Evolutionary conservation across 1,140 invertebrate species (phyloP), one percentile per base, ranked within the genome.

Genomic region (Ectropis grisescens): DNA sequence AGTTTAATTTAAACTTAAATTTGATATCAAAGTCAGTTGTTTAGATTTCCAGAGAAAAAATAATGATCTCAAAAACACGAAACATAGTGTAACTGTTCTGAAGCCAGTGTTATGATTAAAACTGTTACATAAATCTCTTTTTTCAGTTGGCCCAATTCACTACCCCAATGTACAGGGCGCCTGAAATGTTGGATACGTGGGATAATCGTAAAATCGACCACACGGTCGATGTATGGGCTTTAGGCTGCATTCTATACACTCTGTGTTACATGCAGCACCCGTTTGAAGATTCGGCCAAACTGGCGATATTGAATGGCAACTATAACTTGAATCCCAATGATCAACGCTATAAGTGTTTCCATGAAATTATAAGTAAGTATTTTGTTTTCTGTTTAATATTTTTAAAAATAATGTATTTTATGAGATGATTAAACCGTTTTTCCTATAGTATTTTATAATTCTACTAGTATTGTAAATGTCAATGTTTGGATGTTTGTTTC

Each of bases 141-240:
- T 71, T 75, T 24, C 51, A 78, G 76, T 39, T 81, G 57, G 76
- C 76, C 13, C 70, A 74, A 49, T 81, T 89, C 50, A 95, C 93
- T 14, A 95, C 93, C 1, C 93, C 93, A 0, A 94, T 94, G 92
- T 95, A 94, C 61, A 82, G 93, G 56, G 90, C 97, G 1, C 97
- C 97, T 12, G 97, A 99, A 85, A 97, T 98, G 88, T 83, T 99
- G 32, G 98, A 99, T 71, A 94, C 97, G 0, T 99, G 98, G 92
- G 95, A 92, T 62, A 98, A 99, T 80, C 92, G 92, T 75, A 91
- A 91, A 24, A 97, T 99, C 41, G 93, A 94, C 19, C 86, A 90
- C 41, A 88, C 92, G 10, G 88, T 91, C 2, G 98, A 99, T 83
- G 88, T 98, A 14, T 99, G 98, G 98, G 97, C 97, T 2, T 82